These are phyloP conservation scores for Ooceraea biroi DNA, from an alignment of 1,140 invertebrate genomes.

Conservation along the genomic window DNA sequence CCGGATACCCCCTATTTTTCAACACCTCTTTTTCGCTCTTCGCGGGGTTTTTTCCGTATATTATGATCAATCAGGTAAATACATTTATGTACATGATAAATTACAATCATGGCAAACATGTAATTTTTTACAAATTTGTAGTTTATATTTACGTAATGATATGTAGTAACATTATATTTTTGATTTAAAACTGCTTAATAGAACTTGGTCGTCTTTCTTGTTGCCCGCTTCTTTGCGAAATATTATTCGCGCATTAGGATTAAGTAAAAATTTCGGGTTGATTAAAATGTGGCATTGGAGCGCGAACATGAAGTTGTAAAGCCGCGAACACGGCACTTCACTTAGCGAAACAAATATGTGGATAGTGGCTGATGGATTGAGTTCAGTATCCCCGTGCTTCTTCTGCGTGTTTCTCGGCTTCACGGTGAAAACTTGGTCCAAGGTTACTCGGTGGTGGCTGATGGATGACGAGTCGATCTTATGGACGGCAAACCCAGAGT, in stretches of 20 bases:
- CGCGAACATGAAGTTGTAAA: conserved; percentile 50
- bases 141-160: background rate
- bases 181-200: background rate
- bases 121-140: background rate
- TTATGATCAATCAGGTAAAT: background rate
- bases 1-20: conserved; percentile 6
- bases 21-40: background rate
- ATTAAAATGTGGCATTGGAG: conserved; percentile 32
- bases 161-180: background rate
- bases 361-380: conserved; percentile 68
- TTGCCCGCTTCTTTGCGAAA: background rate
- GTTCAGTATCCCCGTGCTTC: conserved; percentile 65
- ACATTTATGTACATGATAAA: background rate
- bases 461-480: conserved; percentile 59
- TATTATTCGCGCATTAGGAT: background rate
- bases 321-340: conserved; percentile 75
- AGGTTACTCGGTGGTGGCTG: conserved; percentile 64
- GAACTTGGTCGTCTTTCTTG: conserved; percentile 5
- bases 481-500: conserved; percentile 54
- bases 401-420: conserved; percentile 46
- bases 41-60: background rate
- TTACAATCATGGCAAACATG: background rate
- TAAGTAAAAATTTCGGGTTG: conserved; percentile 41
- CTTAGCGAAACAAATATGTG: conserved; percentile 80
- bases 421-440: conserved; percentile 66